phyloP scores from a whole-genome alignment of 2,888 invertebrate genomes.

The Coremacera marginata region DNA sequence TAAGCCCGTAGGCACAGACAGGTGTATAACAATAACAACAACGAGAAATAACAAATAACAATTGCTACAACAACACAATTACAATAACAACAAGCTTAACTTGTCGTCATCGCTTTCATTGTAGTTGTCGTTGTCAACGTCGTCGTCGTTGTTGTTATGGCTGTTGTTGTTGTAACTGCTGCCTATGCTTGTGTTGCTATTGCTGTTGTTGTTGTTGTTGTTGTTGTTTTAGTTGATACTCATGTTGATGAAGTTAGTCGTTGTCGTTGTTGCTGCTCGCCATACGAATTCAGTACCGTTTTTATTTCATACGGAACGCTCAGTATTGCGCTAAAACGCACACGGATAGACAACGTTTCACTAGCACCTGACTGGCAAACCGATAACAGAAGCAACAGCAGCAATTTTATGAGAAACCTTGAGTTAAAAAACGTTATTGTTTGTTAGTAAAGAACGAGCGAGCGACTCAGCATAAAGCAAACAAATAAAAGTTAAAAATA shows the following conservation, averaged over 20 bases:
- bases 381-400: neutral
- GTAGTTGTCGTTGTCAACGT: slow-evolving; percentile 51
- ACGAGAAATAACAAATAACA: neutral
- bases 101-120: slow-evolving; percentile 33
- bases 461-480: too few relatives aligned
- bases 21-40: slow-evolving; percentile 27
- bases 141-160: neutral
- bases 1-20: slow-evolving; percentile 8
- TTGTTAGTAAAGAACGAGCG: too few relatives aligned
- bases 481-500: too few relatives aligned
- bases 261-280: slow-evolving; percentile 31
- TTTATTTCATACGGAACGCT: slow-evolving; percentile 62
- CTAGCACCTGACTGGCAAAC: neutral
- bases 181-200: slow-evolving; percentile 31
- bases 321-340: slow-evolving; percentile 49
- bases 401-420: neutral
- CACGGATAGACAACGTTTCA: slow-evolving; percentile 47
- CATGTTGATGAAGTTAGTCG: neutral
- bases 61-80: slow-evolving; percentile 19
- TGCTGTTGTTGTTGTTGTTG: neutral
- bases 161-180: slow-evolving; percentile 39
- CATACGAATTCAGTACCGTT: slow-evolving; percentile 59
- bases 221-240: neutral
- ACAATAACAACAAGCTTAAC: slow-evolving; percentile 21
- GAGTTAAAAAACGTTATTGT: too few relatives aligned